phyloP scores from a whole-genome alignment of 2,797 vertebrate species.

The Saxicola maurus region DNA sequence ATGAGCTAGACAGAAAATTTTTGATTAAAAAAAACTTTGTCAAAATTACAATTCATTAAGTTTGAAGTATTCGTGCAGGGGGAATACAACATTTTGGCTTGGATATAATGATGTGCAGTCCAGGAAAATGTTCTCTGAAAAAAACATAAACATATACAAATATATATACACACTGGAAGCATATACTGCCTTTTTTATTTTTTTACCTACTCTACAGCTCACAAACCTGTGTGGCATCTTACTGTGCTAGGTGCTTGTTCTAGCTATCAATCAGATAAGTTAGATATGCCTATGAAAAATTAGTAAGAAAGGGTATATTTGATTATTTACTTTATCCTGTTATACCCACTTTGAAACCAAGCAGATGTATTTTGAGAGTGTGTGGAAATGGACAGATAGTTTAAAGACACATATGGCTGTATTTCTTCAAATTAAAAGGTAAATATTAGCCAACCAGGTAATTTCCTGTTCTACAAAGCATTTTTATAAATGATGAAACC shows the following conservation, averaged over 20 bases:
- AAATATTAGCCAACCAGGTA: background rate
- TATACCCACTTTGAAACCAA: background rate
- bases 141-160: background rate
- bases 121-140: background rate
- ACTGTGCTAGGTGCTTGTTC: background rate
- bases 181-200: background rate
- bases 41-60: background rate
- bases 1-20: background rate
- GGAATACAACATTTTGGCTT: background rate
- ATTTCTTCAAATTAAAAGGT: background rate
- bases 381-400: background rate
- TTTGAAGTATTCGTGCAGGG: background rate
- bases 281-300: background rate
- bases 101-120: background rate
- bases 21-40: background rate
- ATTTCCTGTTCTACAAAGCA: background rate
- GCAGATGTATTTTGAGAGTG: background rate
- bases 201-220: background rate
- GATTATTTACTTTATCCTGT: background rate
- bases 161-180: fast-evolving
- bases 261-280: background rate
- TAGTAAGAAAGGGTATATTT: background rate
- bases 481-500: background rate
- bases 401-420: background rate
- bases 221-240: background rate